Conservation (phyloP, 2,888 invertebrate species). For the Euproctis similis region DNA sequence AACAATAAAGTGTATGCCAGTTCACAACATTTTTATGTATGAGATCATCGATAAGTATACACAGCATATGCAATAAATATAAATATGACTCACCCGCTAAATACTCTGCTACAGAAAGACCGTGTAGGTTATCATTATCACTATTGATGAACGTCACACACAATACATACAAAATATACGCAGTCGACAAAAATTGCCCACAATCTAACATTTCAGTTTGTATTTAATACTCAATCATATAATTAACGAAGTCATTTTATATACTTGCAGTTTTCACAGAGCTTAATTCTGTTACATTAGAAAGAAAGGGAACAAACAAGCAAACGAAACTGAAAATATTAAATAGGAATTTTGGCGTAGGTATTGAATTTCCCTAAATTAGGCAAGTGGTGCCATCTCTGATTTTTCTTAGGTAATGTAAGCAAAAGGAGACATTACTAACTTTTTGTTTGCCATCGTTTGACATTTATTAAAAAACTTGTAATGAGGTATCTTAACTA, state of each 20-base stretch:
- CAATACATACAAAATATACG: constrained; percentile 39
- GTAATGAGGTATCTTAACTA: constrained; percentile 29
- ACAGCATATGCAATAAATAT: constrained; percentile 72
- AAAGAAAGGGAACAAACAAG: constrained; percentile 51
- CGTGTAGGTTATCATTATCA: constrained; percentile 69
- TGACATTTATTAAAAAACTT: constrained; percentile 37
- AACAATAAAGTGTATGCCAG: constrained; percentile 32
- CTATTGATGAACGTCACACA: constrained; percentile 58
- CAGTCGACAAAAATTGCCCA: constrained; percentile 31
- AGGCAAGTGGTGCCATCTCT: constrained; percentile 53
- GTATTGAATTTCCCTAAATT: constrained; percentile 55
- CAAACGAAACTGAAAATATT: constrained; percentile 30
- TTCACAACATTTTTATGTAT: constrained; percentile 44
- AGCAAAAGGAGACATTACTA: constrained; percentile 16
- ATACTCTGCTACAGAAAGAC: constrained; percentile 62
- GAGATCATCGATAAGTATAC: constrained; percentile 70
- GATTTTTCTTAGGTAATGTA: constrained; percentile 8
- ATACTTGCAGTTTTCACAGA: constrained; percentile 15
- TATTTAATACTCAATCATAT: constrained; percentile 12
- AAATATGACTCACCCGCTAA: constrained; percentile 74
- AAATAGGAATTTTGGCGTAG: constrained; percentile 27
- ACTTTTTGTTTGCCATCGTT: constrained; percentile 16
- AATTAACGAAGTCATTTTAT: constrained; percentile 18
- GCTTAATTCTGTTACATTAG: constrained; percentile 24
- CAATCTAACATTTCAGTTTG: constrained; percentile 34